A percentile compares a stretch with the other conserved stretches of the same genome.
Evolutionary conservation across 2,113 vertebrate species (phyloP).

Genomic region (Anguilla rostrata): DNA sequence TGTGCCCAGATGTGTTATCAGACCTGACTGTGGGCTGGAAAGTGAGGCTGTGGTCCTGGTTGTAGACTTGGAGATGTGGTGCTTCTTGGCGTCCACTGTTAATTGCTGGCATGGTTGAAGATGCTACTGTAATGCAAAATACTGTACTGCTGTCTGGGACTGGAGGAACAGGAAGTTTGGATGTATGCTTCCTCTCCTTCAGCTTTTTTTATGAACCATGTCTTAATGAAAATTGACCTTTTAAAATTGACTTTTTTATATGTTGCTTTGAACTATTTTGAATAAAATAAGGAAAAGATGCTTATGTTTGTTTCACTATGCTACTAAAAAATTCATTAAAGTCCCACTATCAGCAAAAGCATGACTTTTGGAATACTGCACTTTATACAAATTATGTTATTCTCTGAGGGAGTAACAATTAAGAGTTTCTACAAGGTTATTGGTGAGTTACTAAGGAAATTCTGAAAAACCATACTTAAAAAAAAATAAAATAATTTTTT

Average conservation of each 20-base stretch:
- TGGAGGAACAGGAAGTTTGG: neutral
- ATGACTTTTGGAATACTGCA: neutral
- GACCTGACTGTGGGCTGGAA: neutral
- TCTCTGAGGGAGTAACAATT: neutral
- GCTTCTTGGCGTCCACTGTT: neutral
- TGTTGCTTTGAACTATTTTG: neutral
- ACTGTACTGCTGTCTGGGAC: neutral
- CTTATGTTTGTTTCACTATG: neutral
- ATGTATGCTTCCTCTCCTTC: neutral
- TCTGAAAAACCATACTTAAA: too few species aligned
- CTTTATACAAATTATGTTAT: neutral
- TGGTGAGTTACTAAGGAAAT: neutral
- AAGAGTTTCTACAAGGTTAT: neutral
- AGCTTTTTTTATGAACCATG: neutral
- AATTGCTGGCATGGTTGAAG: neutral
- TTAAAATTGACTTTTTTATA: neutral
- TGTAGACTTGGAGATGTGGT: neutral
- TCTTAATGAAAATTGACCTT: neutral
- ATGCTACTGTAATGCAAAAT: neutral
- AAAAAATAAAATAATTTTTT: too few species aligned
- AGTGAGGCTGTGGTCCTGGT: neutral
- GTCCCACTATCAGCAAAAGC: neutral
- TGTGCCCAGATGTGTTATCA: neutral
- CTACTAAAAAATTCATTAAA: neutral
- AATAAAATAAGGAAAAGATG: slow-evolving; percentile 4